Conservation (phyloP, 2,797 vertebrate genomes). For the Sorex maritimensis region DNA sequence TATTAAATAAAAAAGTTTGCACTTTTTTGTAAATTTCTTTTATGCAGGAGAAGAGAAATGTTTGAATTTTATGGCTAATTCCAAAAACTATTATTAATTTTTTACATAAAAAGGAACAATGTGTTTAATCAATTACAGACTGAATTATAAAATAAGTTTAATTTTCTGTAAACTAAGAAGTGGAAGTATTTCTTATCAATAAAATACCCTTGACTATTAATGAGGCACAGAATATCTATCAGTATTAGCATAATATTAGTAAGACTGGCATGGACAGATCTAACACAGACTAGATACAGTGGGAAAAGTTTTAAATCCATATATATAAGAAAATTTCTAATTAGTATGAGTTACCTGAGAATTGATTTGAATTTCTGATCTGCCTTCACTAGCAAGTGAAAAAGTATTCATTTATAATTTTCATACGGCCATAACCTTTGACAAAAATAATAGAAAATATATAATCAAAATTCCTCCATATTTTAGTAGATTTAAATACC, state of each 20-base stretch:
- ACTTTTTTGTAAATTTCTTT: slow-evolving; percentile 19
- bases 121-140: background rate
- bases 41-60: background rate
- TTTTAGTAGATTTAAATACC: background rate
- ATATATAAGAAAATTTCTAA: background rate
- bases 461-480: background rate
- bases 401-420: background rate
- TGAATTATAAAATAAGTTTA: slow-evolving; percentile 27
- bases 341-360: background rate
- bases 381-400: background rate
- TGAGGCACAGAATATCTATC: background rate
- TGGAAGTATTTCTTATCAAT: slow-evolving; percentile 33
- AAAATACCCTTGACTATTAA: background rate
- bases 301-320: background rate
- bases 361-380: slow-evolving; percentile 2
- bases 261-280: background rate
- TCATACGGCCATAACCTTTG: background rate
- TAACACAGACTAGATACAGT: background rate
- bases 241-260: background rate
- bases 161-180: background rate
- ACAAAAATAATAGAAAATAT: background rate
- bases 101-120: background rate
- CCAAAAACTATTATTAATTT: slow-evolving; percentile 40
- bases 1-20: no score
- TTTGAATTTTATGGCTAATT: slow-evolving; percentile 41